A percentile compares a stretch with the other conserved stretches of the same genome.
Conservation (phyloP, 1,140 invertebrate species). For the Drosophila grimshawi region DNA sequence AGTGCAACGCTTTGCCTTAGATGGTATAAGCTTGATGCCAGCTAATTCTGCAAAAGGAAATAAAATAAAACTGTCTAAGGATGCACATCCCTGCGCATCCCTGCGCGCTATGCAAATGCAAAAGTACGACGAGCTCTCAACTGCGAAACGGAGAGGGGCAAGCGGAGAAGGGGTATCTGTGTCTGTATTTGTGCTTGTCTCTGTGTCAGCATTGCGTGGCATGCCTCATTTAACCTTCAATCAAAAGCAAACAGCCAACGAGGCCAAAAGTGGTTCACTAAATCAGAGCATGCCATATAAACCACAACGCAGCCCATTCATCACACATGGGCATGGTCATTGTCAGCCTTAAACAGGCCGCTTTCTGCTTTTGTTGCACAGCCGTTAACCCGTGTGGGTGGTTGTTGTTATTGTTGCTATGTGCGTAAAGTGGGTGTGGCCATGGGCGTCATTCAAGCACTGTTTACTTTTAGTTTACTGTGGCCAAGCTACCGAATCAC, state of each 20-base stretch:
- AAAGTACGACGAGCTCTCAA: constrained; percentile 46
- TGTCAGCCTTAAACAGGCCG: constrained; percentile 27
- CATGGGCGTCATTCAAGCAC: constrained; percentile 39
- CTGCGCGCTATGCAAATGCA: constrained; percentile 63
- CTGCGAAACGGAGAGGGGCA: neutral
- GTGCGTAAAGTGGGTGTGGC: constrained; percentile 20
- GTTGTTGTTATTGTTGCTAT: neutral
- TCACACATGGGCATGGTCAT: constrained; percentile 38
- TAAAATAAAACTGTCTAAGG: constrained; percentile 75
- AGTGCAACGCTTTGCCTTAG: constrained; percentile 22
- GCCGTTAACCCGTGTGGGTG: constrained; percentile 23
- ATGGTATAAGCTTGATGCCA: constrained; percentile 64
- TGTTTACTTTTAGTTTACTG: constrained; percentile 69
- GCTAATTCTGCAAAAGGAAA: constrained; percentile 74
- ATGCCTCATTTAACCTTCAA: constrained; percentile 81
- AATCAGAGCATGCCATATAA: constrained; percentile 55
- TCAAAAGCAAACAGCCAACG: constrained; percentile 62
- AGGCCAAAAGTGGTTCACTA: constrained; percentile 56
- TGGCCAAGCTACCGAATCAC: constrained; percentile 30
- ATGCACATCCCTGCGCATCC: constrained; percentile 46
- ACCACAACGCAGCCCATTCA: constrained; percentile 9
- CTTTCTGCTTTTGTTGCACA: constrained; percentile 26
- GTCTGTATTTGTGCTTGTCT: neutral
- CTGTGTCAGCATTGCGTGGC: constrained; percentile 50
- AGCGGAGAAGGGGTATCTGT: constrained; percentile 1